phyloP scores from a whole-genome alignment of 2,888 invertebrate genomes.

The Criorhina ranunculi region DNA sequence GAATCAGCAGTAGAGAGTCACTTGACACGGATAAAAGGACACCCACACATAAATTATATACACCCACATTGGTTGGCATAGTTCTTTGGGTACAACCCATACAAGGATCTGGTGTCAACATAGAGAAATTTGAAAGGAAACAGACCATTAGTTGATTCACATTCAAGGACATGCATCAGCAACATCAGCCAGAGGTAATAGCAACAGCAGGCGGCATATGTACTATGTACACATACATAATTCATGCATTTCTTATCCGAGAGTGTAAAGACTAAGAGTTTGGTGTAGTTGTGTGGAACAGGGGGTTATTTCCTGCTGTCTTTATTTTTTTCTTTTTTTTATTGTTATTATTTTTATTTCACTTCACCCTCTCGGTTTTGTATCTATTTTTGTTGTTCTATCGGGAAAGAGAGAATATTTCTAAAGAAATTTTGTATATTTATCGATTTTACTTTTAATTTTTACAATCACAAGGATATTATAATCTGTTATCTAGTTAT shows the following conservation, averaged over 20 bases:
- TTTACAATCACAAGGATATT: slow-evolving; percentile 6
- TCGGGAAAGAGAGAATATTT: slow-evolving; percentile 16
- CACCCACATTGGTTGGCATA: slow-evolving; percentile 1
- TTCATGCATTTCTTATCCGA: slow-evolving; percentile 60
- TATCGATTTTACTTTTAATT: slow-evolving; percentile 55
- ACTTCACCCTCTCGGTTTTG: slow-evolving; percentile 14
- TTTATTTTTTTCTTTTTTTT: slow-evolving; percentile 58
- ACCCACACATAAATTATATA: slow-evolving; percentile 42
- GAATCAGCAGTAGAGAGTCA: slow-evolving; percentile 38
- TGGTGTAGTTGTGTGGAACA: slow-evolving; percentile 40
- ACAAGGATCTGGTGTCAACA: slow-evolving; percentile 13
- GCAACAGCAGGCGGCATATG: slow-evolving; percentile 69
- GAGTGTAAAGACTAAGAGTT: slow-evolving; percentile 14
- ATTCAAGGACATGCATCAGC: slow-evolving; percentile 51
- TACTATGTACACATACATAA: slow-evolving; percentile 61
- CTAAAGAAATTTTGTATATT: slow-evolving; percentile 41
- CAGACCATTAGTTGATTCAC: slow-evolving; percentile 51
- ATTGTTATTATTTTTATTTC: slow-evolving; percentile 47
- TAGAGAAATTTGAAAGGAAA: slow-evolving; percentile 31
- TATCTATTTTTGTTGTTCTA: slow-evolving; percentile 17
- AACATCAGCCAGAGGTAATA: slow-evolving; percentile 17
- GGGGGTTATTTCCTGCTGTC: slow-evolving; percentile 53
- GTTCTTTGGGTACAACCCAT: slow-evolving; percentile 22
- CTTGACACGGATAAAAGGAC: slow-evolving; percentile 73
- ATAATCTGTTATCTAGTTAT: slow-evolving; percentile 73